These are phyloP conservation scores for Scaptomyza caliginosa DNA, from an alignment of 2,888 invertebrate species.

Conservation along the genomic window DNA sequence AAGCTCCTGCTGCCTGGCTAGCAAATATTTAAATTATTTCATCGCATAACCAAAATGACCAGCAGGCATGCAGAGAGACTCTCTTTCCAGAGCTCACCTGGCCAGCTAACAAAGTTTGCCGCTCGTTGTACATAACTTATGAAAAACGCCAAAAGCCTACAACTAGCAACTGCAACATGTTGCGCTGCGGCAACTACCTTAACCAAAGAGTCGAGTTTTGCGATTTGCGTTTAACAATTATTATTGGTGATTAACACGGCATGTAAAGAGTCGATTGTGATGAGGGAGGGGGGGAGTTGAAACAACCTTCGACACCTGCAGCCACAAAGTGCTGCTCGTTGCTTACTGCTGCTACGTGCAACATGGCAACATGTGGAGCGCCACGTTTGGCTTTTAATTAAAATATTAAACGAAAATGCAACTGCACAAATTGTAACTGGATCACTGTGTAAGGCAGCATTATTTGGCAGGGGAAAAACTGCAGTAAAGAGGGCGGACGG, in stretches of 20 bases:
- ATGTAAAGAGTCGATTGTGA: slow-evolving; percentile 59
- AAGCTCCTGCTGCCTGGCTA: slow-evolving; percentile 48
- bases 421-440: slow-evolving; percentile 64
- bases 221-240: slow-evolving; percentile 79
- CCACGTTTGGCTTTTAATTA: slow-evolving; percentile 75
- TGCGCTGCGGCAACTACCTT: slow-evolving; percentile 17
- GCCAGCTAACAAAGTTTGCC: slow-evolving; percentile 18
- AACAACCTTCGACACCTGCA: slow-evolving; percentile 78
- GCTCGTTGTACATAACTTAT: slow-evolving; percentile 66
- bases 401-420: slow-evolving; percentile 77
- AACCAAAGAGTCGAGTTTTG: slow-evolving; percentile 36
- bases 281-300: slow-evolving; percentile 12
- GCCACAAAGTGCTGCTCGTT: slow-evolving; percentile 30
- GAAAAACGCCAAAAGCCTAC: slow-evolving; percentile 62
- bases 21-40: slow-evolving; percentile 78
- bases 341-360: slow-evolving; percentile 28
- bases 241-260: slow-evolving; percentile 79
- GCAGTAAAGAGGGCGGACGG: not conserved
- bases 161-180: slow-evolving; percentile 12
- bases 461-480: not conserved
- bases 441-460: slow-evolving; percentile 21
- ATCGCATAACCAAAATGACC: slow-evolving; percentile 77
- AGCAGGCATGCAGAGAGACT: slow-evolving; percentile 59
- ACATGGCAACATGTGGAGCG: slow-evolving; percentile 69
- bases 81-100: not conserved